Base-by-base conservation (phyloP, 2,888 invertebrate genomes). In the Hedya salicella region DNA sequence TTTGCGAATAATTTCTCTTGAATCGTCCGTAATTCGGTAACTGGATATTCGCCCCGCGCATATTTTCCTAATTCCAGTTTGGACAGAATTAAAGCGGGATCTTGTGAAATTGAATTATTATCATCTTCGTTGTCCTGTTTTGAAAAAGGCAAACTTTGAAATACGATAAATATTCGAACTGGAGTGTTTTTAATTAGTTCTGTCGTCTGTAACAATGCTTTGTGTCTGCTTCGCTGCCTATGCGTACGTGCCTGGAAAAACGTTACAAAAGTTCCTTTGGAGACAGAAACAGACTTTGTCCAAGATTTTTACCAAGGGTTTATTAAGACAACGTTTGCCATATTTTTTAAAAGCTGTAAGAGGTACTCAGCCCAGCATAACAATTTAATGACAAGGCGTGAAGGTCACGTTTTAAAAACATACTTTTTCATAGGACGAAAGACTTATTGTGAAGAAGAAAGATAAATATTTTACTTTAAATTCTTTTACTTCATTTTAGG, bases 41-140 rank as follows among this genome's bases (percentile, higher is more conserved):
- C 25, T 36, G 36, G 59, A 65, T 65, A 65, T 57, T 64, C 21
- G 36, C 21, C 42, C 40, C 42, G 36, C 21, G 30, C 36, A 14
- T 36, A 44, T 59, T 32, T 48, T 13, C 39, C 16, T 63, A 63
- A 63, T 56, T 63, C 40, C 40, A 48, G 54, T 48, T 56, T 36
- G 8, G 16, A 16, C 53, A 30, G 40, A 48, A 63, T 63, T 54
- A 40, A 59, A 50, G 57, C 21, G 30, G 50, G 21, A 30, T 57
- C 50, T 57, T 42, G 42, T 48, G 16, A 64, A 64, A 64, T 65
- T 52, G 52, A 59, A 65, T 64, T 62, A 46, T 46, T 46, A 46
- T 61, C 39, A 42, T 44, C 46, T 53, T 62, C 50, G 57, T 57
- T 50, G 44, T 49, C 50, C 42, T 21, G 57, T 39, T 59, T 52